Conservation (phyloP, 2,113 vertebrate species). For the Pluvialis apricaria region DNA sequence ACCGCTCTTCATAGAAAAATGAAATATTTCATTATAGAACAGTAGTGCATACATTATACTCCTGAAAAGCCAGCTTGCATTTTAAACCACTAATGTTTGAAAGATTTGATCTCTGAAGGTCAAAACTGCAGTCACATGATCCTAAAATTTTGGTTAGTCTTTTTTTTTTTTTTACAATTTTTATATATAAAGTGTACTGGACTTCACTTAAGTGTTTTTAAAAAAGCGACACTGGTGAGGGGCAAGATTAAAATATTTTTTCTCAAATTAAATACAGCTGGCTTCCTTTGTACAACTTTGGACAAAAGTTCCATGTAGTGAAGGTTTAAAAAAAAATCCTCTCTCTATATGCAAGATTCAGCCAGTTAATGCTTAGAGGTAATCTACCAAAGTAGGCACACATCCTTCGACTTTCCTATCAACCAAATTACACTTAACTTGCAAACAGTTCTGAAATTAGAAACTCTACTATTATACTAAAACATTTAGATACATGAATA, state of each 20-base stretch:
- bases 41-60: slow-evolving; percentile 77
- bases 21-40: slow-evolving; percentile 74
- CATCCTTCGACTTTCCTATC: background rate
- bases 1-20: slow-evolving; percentile 69
- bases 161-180: background rate
- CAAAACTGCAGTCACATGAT: slow-evolving; percentile 49
- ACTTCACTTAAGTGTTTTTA: slow-evolving; percentile 61
- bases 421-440: slow-evolving; percentile 27
- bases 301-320: slow-evolving; percentile 36
- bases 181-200: slow-evolving; percentile 60
- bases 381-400: slow-evolving; percentile 36
- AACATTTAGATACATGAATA: slow-evolving; percentile 57
- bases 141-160: slow-evolving; percentile 41
- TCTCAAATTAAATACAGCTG: slow-evolving; percentile 28
- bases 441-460: slow-evolving; percentile 58
- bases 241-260: slow-evolving; percentile 18
- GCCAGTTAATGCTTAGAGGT: slow-evolving; percentile 21
- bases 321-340: slow-evolving; percentile 33
- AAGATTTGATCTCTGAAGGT: slow-evolving; percentile 67
- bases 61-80: slow-evolving; percentile 74
- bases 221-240: slow-evolving; percentile 67
- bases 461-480: slow-evolving; percentile 46
- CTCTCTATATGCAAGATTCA: background rate
- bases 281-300: slow-evolving; percentile 58
- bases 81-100: slow-evolving; percentile 66